Percentiles rank a stretch among this genome's conserved stretches.
phyloP scores from a whole-genome alignment of 2,113 vertebrate genomes.

The Delphinapterus leucas region DNA sequence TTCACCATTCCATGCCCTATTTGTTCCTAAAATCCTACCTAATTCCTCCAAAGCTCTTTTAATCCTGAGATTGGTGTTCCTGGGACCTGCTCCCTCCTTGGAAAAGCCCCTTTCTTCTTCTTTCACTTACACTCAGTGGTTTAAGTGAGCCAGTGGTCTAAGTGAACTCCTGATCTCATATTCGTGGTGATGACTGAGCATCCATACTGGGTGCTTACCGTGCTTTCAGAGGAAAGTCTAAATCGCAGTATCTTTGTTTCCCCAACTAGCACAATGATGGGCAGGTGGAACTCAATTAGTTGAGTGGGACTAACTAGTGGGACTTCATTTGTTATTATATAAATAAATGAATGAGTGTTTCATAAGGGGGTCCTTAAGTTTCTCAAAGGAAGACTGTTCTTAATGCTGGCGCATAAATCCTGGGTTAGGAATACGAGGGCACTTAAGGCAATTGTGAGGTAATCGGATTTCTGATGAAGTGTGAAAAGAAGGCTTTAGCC shows the following conservation, averaged over 20 bases:
- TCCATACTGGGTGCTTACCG: not conserved
- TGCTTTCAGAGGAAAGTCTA: not conserved
- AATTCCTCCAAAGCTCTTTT: not conserved
- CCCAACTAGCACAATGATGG: not conserved
- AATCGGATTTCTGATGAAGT: conserved; percentile 1
- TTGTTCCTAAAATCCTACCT: not conserved
- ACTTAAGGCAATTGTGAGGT: not conserved
- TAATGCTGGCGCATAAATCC: not conserved
- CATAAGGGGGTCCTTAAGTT: not conserved
- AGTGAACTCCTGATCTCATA: not conserved
- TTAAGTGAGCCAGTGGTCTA: not conserved
- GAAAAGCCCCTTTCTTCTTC: not conserved
- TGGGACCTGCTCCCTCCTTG: not conserved
- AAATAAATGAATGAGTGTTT: not conserved
- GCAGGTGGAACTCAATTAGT: not conserved
- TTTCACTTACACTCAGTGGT: not conserved
- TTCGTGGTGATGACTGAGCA: not conserved
- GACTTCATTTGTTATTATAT: not conserved
- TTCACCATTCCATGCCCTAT: not conserved
- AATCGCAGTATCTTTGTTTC: not conserved
- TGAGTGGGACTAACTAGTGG: not conserved
- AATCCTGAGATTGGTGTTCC: not conserved
- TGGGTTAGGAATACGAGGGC: not conserved
- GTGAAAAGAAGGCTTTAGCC: not conserved
- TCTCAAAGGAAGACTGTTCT: not conserved